A percentile compares a stretch with the other conserved stretches of the same genome.
These are phyloP conservation scores for Orthosia gothica DNA, from an alignment of 2,888 invertebrate species.

Conservation along the genomic window DNA sequence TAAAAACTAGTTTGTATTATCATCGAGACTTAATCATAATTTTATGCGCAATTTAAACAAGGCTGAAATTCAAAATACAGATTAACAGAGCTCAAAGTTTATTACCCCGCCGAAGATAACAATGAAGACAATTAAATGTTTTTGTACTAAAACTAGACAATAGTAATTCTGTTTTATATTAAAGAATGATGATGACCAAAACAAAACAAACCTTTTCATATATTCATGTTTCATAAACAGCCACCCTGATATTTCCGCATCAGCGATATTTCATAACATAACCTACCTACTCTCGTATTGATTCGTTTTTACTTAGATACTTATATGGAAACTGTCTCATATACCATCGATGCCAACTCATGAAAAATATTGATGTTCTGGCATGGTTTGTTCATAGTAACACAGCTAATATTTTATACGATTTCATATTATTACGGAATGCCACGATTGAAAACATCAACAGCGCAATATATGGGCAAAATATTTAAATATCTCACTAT, in stretches of 20 bases:
- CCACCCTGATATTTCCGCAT: background rate
- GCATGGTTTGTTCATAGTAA: background rate
- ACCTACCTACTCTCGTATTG: conserved; percentile 20
- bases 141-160: conserved; percentile 6
- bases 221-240: background rate
- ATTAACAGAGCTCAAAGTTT: conserved; percentile 13
- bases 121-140: conserved; percentile 16
- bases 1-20: background rate
- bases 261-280: conserved; percentile 16
- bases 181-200: background rate
- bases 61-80: conserved; percentile 8
- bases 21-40: background rate
- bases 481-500: conserved; percentile 6
- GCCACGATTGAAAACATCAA: background rate
- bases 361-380: conserved; percentile 30
- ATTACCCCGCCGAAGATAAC: conserved; percentile 12
- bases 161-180: background rate
- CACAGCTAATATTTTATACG: conserved; percentile 1
- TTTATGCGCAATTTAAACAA: conserved; percentile 19
- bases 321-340: conserved; percentile 9
- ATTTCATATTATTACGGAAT: conserved; percentile 12
- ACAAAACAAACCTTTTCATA: background rate
- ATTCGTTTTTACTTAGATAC: conserved; percentile 2
- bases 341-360: conserved; percentile 33
- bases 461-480: background rate